phyloP scores from a whole-genome alignment of 2,797 vertebrate species.

The Hippocampus kuda region DNA sequence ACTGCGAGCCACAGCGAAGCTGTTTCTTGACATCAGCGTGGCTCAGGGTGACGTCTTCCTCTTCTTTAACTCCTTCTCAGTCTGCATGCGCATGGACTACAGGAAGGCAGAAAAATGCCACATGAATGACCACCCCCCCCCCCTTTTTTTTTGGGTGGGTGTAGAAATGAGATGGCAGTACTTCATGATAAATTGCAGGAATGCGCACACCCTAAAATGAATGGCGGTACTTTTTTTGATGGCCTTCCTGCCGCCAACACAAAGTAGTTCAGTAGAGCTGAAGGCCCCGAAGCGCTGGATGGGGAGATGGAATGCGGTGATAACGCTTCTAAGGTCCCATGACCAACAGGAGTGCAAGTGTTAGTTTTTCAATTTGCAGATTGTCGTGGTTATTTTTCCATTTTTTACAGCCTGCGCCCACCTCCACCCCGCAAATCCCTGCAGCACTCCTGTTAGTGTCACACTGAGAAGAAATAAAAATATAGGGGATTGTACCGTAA shows the following conservation, averaged over 20 bases:
- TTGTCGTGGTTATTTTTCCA: too few species aligned
- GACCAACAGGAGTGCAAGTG: not conserved
- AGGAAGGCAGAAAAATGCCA: not conserved
- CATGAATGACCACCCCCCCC: not conserved
- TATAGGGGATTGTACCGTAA: too few species aligned
- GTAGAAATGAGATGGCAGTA: not conserved
- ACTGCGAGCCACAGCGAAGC: slow-evolving; percentile 18
- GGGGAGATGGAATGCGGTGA: not conserved
- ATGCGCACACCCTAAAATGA: not conserved
- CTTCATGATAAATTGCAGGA: not conserved
- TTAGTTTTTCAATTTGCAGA: too few species aligned
- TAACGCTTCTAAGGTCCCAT: not conserved
- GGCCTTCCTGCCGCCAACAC: not conserved
- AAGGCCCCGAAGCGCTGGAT: not conserved
- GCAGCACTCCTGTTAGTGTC: not conserved
- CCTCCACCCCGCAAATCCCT: too few species aligned
- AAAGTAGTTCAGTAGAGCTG: not conserved
- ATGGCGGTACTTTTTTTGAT: not conserved
- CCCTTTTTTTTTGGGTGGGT: too few species aligned
- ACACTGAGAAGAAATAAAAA: too few species aligned
- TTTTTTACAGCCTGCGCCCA: too few species aligned
- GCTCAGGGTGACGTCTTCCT: slow-evolving; percentile 71
- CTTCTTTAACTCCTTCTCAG: slow-evolving; percentile 86
- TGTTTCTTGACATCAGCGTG: slow-evolving; percentile 28
- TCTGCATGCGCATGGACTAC: slow-evolving; percentile 81